A percentile compares a stretch with the other conserved stretches of the same genome.
These are phyloP conservation scores for Sternotherus odoratus DNA, from an alignment of 2,797 vertebrate species.

Conservation along the genomic window DNA sequence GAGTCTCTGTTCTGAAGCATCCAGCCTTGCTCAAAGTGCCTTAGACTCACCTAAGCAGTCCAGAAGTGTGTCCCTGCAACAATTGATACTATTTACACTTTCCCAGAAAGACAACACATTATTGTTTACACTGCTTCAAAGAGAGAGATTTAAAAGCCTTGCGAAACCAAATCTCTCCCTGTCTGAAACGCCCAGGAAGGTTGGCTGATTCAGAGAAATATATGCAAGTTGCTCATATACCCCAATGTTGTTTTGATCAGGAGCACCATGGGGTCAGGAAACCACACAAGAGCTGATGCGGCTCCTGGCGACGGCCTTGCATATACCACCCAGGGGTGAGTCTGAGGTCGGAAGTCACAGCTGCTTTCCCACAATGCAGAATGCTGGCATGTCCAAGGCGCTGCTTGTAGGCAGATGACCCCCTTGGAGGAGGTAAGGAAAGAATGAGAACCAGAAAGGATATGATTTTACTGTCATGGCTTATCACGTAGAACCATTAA, in stretches of 20 bases:
- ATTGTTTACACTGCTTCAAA: not conserved
- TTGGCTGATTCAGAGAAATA: not conserved
- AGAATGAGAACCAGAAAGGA: not conserved
- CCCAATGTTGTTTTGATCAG: accelerated
- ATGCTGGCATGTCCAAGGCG: not conserved
- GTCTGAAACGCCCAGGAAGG: not conserved
- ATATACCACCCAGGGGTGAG: accelerated
- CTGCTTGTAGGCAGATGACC: not conserved
- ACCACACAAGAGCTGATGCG: accelerated
- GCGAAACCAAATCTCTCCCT: not conserved
- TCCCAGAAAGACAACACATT: not conserved
- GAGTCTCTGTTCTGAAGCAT: not conserved
- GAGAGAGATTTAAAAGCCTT: not conserved
- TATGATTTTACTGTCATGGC: not conserved
- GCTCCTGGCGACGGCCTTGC: accelerated
- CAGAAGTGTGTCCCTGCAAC: not conserved
- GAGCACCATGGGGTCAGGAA: not conserved
- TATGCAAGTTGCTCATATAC: accelerated
- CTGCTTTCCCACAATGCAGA: not conserved
- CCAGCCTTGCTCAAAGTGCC: not conserved
- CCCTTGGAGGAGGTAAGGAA: not conserved
- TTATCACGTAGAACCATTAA: conserved; percentile 10
- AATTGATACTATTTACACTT: not conserved
- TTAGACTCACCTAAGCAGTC: not conserved
- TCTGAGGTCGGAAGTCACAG: not conserved